Evolutionary conservation across 2,113 vertebrate species (phyloP).

Genomic region (Candoia aspera): DNA sequence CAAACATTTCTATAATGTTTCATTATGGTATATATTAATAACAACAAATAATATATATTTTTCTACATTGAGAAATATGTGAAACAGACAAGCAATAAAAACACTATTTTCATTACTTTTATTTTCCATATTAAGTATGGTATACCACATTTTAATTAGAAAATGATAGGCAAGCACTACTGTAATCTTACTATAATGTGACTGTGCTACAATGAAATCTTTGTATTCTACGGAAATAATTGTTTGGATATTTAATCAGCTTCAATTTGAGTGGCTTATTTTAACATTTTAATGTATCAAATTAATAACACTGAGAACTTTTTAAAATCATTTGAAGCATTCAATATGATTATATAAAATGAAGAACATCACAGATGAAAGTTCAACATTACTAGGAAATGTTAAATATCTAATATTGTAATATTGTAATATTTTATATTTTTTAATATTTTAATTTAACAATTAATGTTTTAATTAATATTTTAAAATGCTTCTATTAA

Average conservation of each 20-base stretch:
- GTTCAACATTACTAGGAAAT: background rate
- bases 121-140: background rate
- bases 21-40: background rate
- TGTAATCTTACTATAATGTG: background rate
- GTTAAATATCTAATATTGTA: background rate
- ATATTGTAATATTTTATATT: background rate
- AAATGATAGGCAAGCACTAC: background rate
- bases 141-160: background rate
- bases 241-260: background rate
- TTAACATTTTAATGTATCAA: background rate
- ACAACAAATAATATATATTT: background rate
- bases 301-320: background rate
- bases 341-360: background rate
- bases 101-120: background rate
- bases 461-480: background rate
- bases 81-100: background rate
- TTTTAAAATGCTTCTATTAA: background rate
- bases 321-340: background rate
- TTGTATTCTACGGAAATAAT: background rate
- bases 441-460: background rate
- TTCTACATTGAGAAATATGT: background rate
- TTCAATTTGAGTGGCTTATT: background rate
- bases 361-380: background rate
- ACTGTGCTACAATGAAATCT: background rate
- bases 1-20: conserved; percentile 39